Percentiles rank a stretch among this genome's conserved stretches.
Evolutionary conservation across 2,888 invertebrate genomes (phyloP).

Genomic region (Byasa hedistus): DNA sequence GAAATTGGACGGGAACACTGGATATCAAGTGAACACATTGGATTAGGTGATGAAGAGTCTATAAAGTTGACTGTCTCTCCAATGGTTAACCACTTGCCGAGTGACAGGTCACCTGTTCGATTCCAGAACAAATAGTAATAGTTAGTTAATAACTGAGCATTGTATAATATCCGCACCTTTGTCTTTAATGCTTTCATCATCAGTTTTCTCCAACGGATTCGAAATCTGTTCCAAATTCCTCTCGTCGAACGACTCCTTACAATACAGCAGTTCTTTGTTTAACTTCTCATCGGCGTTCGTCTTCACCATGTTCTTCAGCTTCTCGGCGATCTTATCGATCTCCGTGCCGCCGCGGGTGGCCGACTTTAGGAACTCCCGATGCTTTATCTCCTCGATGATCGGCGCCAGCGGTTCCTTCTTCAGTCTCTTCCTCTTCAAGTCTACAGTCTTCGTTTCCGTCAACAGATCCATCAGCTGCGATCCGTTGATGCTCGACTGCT

Average conservation of each 20-base stretch:
- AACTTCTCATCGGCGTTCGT: slow-evolving; percentile 51
- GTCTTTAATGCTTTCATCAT: slow-evolving; percentile 30
- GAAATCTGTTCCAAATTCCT: slow-evolving; percentile 38
- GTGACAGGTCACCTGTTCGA: too few relatives aligned
- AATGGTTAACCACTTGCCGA: too few relatives aligned
- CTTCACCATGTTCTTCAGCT: slow-evolving; percentile 61
- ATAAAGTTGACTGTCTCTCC: too few relatives aligned
- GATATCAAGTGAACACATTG: too few relatives aligned
- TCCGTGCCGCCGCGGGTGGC: slow-evolving; percentile 53
- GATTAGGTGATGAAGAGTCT: too few relatives aligned
- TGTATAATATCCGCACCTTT: slow-evolving; percentile 37
- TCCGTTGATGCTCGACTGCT: slow-evolving; percentile 24
- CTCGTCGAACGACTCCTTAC: slow-evolving; percentile 61
- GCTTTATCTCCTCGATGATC: slow-evolving; percentile 68
- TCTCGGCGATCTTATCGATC: slow-evolving; percentile 73
- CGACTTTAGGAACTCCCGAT: slow-evolving; percentile 54
- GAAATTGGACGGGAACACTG: too few relatives aligned
- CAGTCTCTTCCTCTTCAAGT: slow-evolving; percentile 40
- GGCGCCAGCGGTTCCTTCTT: slow-evolving; percentile 62
- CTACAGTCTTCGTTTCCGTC: slow-evolving; percentile 31
- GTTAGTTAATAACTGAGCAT: too few relatives aligned
- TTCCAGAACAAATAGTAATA: too few relatives aligned
- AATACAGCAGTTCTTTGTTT: slow-evolving; percentile 58
- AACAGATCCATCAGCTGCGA: slow-evolving; percentile 36
- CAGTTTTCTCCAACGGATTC: slow-evolving; percentile 29